These are phyloP conservation scores for Holocentrus rufus DNA, from an alignment of 2,797 vertebrate species.

Conservation along the genomic window DNA sequence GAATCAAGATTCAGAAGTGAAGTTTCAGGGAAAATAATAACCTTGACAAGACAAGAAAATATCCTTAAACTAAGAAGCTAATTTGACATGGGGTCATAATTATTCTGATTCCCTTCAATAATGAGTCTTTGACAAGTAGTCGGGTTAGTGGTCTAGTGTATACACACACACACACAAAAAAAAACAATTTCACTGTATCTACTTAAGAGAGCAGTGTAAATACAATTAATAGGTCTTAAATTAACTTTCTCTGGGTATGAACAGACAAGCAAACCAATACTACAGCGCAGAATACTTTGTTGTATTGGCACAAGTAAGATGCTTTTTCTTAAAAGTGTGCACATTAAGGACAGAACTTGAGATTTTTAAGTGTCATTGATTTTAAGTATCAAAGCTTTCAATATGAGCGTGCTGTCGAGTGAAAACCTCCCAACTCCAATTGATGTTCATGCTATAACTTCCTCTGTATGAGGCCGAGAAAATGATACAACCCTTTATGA, in stretches of 20 bases:
- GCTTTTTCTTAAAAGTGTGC: conserved; percentile 65
- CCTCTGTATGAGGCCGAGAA: neutral
- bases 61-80: neutral
- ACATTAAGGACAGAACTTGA: conserved; percentile 49
- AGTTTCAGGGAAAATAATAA: neutral
- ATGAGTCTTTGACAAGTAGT: conserved; percentile 11
- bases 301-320: conserved; percentile 78
- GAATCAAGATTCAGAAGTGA: conserved; percentile 3
- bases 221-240: conserved; percentile 41
- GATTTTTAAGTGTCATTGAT: conserved; percentile 13
- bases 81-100: neutral
- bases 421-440: neutral
- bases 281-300: conserved; percentile 56
- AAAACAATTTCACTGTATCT: neutral
- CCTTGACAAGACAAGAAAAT: neutral
- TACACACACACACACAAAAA: neutral
- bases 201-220: conserved; percentile 25
- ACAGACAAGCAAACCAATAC: conserved; percentile 61
- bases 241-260: conserved; percentile 17
- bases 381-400: neutral
- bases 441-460: conserved; percentile 7
- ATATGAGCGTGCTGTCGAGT: neutral
- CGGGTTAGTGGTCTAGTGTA: conserved; percentile 27
- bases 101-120: neutral
- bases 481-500: neutral